Base-by-base conservation (phyloP, 1,140 invertebrate species). In the Phocides pigmalion region DNA sequence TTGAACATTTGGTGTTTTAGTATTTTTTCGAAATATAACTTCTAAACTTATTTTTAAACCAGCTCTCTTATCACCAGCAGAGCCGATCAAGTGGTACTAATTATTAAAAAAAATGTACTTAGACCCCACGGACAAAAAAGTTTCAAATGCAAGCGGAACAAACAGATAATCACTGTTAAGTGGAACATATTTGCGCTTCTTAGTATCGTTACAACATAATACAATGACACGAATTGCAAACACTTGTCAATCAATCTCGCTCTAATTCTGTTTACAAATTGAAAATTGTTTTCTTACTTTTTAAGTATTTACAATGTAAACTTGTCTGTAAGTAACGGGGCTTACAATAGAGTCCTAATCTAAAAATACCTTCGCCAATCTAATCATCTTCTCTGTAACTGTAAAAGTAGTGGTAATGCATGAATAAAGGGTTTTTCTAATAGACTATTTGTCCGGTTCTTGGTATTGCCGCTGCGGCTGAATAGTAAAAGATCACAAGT, bases 371-470 rank as follows among this genome's bases (percentile, higher is more conserved):
- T 44, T 25, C 22, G 39, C 14, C 12, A 28, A 58, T 58, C 53
- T 44, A 58, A 39, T 28, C 51, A 41, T 54, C 51, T 54, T 54
- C 51, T 20, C 37, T 4, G 53, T 58, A 44, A 58, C 39, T 58
- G 41, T 58, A 44, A 58, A 58, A 6, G 37, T 58, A 58, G 22
- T 58, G 53, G 51, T 54, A 54, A 41, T 54, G 35, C 41, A 44
- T 44, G 41, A 32, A 58, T 58, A 44, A 44, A 58, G 51, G 51
- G 51, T 58, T 44, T 44, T 58, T 58, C 39, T 42, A 19, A 11
- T 32, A 15, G 19, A 42, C 51, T 20, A 42, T 42, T 56, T 42
- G 51, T 42, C 35, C 14, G 20, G 17, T 56, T 56, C 51, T 22
- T 56, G 17, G 32, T 37, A 46, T 46, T 42, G 19, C 12, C 12